Conservation (phyloP, 2,888 invertebrate species). For the Drosophila buzzatii region DNA sequence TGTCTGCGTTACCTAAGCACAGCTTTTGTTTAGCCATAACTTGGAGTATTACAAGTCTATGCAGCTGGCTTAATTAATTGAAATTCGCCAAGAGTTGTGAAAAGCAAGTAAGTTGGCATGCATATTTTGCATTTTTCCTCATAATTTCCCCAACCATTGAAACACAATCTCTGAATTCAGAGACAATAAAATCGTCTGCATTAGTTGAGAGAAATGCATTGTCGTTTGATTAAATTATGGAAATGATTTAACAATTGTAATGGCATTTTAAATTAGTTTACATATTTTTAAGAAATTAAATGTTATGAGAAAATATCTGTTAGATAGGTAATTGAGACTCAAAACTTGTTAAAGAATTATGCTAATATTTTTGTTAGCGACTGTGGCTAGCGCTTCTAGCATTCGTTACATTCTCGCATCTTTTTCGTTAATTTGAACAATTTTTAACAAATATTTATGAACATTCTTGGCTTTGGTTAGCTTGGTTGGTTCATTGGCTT, state of each 20-base stretch:
- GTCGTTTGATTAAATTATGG: not conserved
- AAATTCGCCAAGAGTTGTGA: not conserved
- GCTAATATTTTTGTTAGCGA: no score
- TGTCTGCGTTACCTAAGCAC: conserved; percentile 1
- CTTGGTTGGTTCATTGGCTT: not conserved
- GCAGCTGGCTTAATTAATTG: conserved; percentile 12
- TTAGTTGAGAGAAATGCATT: not conserved
- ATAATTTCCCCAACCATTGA: conserved; percentile 3
- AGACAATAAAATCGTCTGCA: not conserved
- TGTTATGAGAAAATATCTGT: not conserved
- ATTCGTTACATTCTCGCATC: not conserved
- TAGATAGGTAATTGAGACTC: not conserved
- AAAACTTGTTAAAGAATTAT: not conserved
- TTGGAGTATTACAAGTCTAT: conserved; percentile 5
- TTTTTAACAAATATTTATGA: not conserved
- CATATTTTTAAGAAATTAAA: not conserved
- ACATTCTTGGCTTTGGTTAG: conserved; percentile 2
- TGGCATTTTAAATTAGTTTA: not conserved
- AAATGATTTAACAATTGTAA: not conserved
- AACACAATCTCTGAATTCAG: not conserved
- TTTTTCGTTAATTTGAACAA: not conserved
- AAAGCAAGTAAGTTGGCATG: not conserved
- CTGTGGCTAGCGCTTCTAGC: not conserved
- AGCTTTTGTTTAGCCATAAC: conserved; percentile 22
- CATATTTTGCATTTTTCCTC: not conserved